Conservation (phyloP, 2,888 invertebrate species). For the Archips crataeganus region DNA sequence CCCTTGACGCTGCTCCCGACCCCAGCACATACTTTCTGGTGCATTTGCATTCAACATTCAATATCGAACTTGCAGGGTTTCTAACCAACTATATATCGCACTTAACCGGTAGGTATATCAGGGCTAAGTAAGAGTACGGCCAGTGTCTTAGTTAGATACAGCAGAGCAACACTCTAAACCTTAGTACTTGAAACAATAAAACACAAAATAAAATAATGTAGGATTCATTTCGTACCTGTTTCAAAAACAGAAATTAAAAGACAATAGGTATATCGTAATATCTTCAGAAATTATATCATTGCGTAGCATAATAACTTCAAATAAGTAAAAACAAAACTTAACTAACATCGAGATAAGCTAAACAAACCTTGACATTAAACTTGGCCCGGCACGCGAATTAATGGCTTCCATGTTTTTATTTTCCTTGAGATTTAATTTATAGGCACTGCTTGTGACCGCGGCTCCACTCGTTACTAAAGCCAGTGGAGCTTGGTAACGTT, state of each 20-base stretch:
- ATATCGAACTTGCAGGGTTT: slow-evolving; percentile 12
- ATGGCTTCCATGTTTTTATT: slow-evolving; percentile 86
- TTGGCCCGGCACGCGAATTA: slow-evolving; percentile 85
- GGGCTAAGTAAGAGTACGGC: neutral
- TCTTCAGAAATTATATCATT: slow-evolving; percentile 70
- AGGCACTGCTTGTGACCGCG: slow-evolving; percentile 73
- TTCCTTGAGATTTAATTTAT: slow-evolving; percentile 86
- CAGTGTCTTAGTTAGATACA: neutral
- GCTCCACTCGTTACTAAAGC: slow-evolving; percentile 83
- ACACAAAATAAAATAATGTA: neutral
- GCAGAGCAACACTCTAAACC: neutral
- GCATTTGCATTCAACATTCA: slow-evolving; percentile 32
- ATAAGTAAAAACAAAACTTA: slow-evolving; percentile 77
- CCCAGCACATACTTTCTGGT: slow-evolving; percentile 61
- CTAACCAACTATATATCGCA: neutral
- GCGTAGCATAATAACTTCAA: slow-evolving; percentile 73
- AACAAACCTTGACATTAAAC: slow-evolving; percentile 85
- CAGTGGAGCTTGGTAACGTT: slow-evolving; percentile 75
- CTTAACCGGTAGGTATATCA: neutral
- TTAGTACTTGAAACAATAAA: no score
- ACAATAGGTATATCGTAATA: slow-evolving; percentile 53
- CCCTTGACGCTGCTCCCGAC: slow-evolving; percentile 79
- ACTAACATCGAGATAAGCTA: slow-evolving; percentile 83
- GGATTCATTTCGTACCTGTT: neutral
- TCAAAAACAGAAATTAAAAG: slow-evolving; percentile 20